A percentile compares a stretch with the other conserved stretches of the same genome.
Evolutionary conservation across 2,888 invertebrate species (phyloP).

Genomic region (Cerastis leucographa): DNA sequence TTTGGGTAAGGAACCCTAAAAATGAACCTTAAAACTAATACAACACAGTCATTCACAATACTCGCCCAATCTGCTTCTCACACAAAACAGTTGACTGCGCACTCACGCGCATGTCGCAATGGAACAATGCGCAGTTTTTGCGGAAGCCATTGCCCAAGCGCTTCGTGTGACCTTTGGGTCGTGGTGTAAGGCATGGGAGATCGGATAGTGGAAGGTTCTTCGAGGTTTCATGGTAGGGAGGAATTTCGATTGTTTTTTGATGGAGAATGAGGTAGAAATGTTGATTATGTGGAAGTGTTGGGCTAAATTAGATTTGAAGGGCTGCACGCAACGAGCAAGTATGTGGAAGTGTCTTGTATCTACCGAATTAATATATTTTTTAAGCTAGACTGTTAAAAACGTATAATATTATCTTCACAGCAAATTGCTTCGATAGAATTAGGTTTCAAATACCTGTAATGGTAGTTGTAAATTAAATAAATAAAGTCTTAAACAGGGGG

Average conservation of each 20-base stretch:
- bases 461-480: too few species aligned
- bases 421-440: neutral
- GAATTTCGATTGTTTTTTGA: slow-evolving; percentile 21
- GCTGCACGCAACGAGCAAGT: neutral
- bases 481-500: too few species aligned
- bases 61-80: slow-evolving; percentile 56
- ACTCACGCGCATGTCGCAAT: slow-evolving; percentile 72
- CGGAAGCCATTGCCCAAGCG: slow-evolving; percentile 84
- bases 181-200: slow-evolving; percentile 66
- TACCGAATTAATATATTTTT: neutral
- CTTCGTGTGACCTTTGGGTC: slow-evolving; percentile 79
- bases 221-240: too few species aligned
- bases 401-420: neutral
- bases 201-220: neutral
- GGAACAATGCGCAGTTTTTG: slow-evolving; percentile 83
- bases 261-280: too few species aligned
- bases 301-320: neutral
- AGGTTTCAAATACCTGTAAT: too few species aligned
- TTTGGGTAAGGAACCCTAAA: too few species aligned
- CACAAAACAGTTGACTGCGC: slow-evolving; percentile 61
- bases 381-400: neutral
- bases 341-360: neutral
- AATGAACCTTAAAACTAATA: slow-evolving; percentile 21
- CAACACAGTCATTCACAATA: slow-evolving; percentile 44
- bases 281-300: slow-evolving; percentile 7